Evolutionary conservation across 2,888 invertebrate species (phyloP).

Genomic region (Myopa testacea): DNA sequence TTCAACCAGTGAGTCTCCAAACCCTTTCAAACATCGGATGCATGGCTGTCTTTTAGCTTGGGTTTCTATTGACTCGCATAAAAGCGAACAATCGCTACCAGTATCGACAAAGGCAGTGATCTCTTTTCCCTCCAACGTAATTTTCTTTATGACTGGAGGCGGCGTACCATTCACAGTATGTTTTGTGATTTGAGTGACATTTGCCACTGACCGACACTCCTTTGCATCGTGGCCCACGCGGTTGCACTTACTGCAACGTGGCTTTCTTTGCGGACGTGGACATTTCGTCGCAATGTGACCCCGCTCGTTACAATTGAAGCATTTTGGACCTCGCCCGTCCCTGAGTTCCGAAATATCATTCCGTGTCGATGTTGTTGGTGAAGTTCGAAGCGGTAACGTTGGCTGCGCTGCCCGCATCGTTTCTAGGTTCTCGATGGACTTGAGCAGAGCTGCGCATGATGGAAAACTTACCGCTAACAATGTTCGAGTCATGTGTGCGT

Average conservation of each 20-base stretch:
- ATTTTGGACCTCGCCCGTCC: slow-evolving; percentile 5
- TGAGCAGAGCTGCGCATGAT: slow-evolving; percentile 40
- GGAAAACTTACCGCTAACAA: slow-evolving; percentile 40
- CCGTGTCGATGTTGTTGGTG: neutral
- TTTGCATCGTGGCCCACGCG: slow-evolving; percentile 19
- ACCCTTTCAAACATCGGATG: neutral
- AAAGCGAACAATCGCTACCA: slow-evolving; percentile 28
- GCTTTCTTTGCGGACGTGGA: slow-evolving; percentile 14
- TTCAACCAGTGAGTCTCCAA: slow-evolving; percentile 8
- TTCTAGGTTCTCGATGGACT: slow-evolving; percentile 42
- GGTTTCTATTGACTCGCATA: slow-evolving; percentile 4
- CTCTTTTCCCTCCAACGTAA: neutral
- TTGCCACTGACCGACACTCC: neutral
- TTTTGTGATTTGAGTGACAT: neutral
- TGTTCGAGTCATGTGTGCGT: slow-evolving; percentile 40
- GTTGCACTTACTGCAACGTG: slow-evolving; percentile 3
- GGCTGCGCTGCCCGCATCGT: neutral
- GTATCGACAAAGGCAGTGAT: slow-evolving; percentile 25
- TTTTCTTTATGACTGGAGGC: slow-evolving; percentile 23
- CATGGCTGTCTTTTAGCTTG: neutral
- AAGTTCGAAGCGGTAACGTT: neutral
- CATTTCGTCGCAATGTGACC: slow-evolving; percentile 32
- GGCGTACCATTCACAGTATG: neutral
- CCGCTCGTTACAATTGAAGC: slow-evolving; percentile 27
- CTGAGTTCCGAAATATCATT: neutral